Percentiles rank a stretch among this genome's conserved stretches.
Conservation (phyloP, 2,888 invertebrate genomes). For the Cotesia congregata region DNA sequence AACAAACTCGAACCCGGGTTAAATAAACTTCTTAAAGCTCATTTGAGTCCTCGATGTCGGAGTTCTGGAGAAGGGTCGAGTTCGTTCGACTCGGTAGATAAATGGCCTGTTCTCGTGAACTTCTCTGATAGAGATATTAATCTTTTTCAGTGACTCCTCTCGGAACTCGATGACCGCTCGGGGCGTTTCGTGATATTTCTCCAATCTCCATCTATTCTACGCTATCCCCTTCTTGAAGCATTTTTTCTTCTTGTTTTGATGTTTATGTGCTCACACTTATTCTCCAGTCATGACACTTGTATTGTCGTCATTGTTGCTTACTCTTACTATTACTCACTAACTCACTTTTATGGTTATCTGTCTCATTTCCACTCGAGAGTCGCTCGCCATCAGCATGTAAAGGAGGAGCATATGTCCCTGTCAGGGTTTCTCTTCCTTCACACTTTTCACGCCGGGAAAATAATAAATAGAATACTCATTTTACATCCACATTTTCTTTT, state of each 20-base stretch:
- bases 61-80: constrained; percentile 39
- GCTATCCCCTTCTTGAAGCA: constrained; percentile 1
- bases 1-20: constrained; percentile 41
- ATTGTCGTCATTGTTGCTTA: constrained; percentile 37
- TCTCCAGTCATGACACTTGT: constrained; percentile 32
- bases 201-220: constrained; percentile 10
- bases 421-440: constrained; percentile 45
- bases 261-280: constrained; percentile 38
- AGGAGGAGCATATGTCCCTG: constrained; percentile 62
- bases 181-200: constrained; percentile 28
- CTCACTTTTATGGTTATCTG: constrained; percentile 32
- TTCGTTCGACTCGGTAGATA: constrained; percentile 55
- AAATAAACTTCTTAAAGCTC: constrained; percentile 56
- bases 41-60: constrained; percentile 22
- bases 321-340: constrained; percentile 35
- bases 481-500: no score
- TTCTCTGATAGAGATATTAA: constrained; percentile 67
- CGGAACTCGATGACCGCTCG: constrained; percentile 25
- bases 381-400: constrained; percentile 52
- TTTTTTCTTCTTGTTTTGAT: constrained; percentile 22
- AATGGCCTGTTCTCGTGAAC: constrained; percentile 63
- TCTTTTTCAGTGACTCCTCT: constrained; percentile 55
- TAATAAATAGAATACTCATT: neutral
- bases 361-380: neutral
- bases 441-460: neutral